Evolutionary conservation across 2,888 invertebrate genomes (phyloP).

Genomic region (Cryptops parisi): DNA sequence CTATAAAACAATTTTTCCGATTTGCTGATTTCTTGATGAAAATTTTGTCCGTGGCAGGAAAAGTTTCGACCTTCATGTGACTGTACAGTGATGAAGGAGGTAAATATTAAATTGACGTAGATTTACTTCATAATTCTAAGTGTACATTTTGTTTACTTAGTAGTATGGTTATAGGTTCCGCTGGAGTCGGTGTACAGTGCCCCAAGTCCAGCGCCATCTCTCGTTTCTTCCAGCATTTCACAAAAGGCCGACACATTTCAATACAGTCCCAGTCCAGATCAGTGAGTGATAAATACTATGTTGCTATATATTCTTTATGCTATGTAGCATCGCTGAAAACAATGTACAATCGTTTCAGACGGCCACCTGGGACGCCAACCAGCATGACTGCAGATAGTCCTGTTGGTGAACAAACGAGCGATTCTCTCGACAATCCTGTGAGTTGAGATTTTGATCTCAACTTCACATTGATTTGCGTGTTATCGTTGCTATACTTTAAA

Average conservation of each 20-base stretch:
- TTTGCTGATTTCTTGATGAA: conserved; percentile 7
- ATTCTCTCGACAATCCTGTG: conserved; percentile 15
- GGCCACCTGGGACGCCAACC: conserved; percentile 16
- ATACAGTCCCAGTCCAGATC: conserved; percentile 16
- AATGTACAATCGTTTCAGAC: background rate
- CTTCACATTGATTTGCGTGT: too few relatives aligned
- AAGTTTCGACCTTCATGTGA: conserved; percentile 93
- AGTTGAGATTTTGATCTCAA: conserved; percentile 1
- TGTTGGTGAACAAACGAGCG: conserved; percentile 9
- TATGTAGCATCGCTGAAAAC: background rate
- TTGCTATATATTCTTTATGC: background rate
- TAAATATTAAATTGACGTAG: conserved; percentile 34
- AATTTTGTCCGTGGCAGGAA: conserved; percentile 38
- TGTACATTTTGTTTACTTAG: background rate
- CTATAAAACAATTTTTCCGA: too few relatives aligned
- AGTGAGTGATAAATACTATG: conserved; percentile 8
- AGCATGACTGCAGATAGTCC: conserved; percentile 17
- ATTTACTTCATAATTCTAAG: background rate
- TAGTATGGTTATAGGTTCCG: conserved; percentile 12
- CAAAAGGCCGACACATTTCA: conserved; percentile 15
- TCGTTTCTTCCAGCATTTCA: conserved; percentile 17
- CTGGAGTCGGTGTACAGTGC: conserved; percentile 18
- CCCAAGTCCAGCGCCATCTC: conserved; percentile 8
- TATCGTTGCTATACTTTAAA: too few relatives aligned
- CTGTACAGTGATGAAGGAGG: conserved; percentile 82